Base-by-base conservation (phyloP, 2,113 vertebrate species). In the Semicossyphus pulcher region DNA sequence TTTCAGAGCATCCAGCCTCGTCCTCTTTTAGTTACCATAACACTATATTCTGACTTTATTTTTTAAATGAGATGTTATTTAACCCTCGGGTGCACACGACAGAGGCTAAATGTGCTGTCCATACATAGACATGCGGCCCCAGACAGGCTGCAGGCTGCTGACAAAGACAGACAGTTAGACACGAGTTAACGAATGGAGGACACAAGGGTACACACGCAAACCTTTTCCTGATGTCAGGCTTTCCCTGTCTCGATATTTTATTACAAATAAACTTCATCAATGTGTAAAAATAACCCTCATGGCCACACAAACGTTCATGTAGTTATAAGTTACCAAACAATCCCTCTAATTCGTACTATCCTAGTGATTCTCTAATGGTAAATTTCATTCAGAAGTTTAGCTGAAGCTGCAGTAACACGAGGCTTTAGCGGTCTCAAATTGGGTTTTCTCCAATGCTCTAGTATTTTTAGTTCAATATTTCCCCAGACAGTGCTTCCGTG, bases 121-220 rank as follows among this genome's bases (percentile, higher is more conserved):
- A 51, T 62, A 77, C 45, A 52, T 59, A 77, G 72, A 61, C 75
- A 75, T 58, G 58, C 80, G 52, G 51, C 6, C 74, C 18, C 57
- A 80, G 73, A 83, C 61, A 42, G 62, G 74, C 75, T 57, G 68
- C 71, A 52, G 72, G 72, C 54, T 23, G 77, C 75, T 72, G 77
- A 84, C 66, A 68, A 66, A 67, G 66, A 67, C 70, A 65, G 62
- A 75, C 66, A 44, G 51, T 34, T 56, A 57, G 63, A 60, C 48
- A 60, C 58, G 64, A 54, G 78, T 89, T 86, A 79, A 86, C 57
- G 51, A 76, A 80, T 11, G 45, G 26, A 45, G 31, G 52, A 78
- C 37, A 42, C 20, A 5, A 23, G 34, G 12, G 41, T n/a, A 31
- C 64, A 53, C 5, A 48, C 4, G 12, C 32, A 14, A 21, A 44